Evolutionary conservation across 2,113 vertebrate species (phyloP).

Genomic region (Zosterops japonicus): DNA sequence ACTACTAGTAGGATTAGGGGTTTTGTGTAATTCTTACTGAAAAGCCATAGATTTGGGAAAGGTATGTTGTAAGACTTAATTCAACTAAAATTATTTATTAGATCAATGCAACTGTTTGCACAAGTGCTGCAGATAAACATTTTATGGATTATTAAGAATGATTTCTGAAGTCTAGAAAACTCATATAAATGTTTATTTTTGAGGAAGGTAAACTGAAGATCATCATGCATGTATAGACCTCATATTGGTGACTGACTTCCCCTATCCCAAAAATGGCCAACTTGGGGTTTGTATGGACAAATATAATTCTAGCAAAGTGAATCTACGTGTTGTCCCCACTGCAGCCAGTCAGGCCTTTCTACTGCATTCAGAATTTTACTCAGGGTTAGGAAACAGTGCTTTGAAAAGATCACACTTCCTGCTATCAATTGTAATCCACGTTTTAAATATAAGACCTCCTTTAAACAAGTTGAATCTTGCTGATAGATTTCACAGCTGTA

Average conservation of each 20-base stretch:
- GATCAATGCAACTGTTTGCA: not conserved
- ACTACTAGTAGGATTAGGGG: not conserved
- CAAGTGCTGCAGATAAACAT: not conserved
- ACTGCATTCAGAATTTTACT: not conserved
- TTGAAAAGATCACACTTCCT: not conserved
- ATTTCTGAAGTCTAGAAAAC: not conserved
- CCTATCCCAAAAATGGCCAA: not conserved
- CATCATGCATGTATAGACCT: not conserved
- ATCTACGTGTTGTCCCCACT: not conserved
- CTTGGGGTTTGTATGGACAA: not conserved
- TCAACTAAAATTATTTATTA: not conserved
- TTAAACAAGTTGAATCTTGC: not conserved
- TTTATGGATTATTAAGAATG: not conserved
- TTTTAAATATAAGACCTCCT: not conserved
- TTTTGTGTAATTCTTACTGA: not conserved
- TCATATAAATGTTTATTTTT: not conserved
- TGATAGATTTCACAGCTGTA: not conserved
- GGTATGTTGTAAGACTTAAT: not conserved
- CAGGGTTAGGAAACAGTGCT: not conserved
- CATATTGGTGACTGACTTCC: not conserved
- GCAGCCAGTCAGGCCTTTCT: not conserved
- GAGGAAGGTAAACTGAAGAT: not conserved
- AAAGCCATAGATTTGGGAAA: not conserved
- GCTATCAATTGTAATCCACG: not conserved
- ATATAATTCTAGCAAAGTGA: not conserved